Evolutionary conservation across 2,797 vertebrate genomes (phyloP).

Genomic region (Neoniphon sammara): DNA sequence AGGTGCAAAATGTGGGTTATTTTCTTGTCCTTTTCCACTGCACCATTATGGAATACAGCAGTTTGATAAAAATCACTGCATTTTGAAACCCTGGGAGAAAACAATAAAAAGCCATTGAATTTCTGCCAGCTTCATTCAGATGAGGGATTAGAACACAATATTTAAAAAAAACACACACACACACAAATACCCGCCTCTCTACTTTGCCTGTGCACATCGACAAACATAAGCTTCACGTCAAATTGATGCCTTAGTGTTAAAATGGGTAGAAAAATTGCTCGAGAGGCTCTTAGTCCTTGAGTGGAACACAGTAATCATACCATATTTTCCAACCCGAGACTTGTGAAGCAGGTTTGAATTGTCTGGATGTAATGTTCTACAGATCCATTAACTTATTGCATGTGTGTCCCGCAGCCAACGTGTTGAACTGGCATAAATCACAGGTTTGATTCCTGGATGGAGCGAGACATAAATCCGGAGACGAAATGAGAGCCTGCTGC

Average conservation of each 20-base stretch:
- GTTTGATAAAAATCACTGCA: conserved; percentile 3
- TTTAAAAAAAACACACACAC: neutral
- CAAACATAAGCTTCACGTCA: neutral
- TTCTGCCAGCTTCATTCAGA: conserved; percentile 36
- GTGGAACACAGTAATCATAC: conserved; percentile 32
- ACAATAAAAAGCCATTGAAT: conserved; percentile 27
- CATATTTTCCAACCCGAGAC: conserved; percentile 30
- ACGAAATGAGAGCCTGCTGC: conserved; percentile 16
- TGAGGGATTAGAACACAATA: conserved; percentile 29
- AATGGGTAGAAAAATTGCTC: conserved; percentile 18
- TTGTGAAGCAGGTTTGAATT: conserved; percentile 26
- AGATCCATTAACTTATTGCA: conserved; percentile 34
- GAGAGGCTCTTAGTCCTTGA: neutral
- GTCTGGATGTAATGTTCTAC: conserved; percentile 8
- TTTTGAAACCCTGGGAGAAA: conserved; percentile 2
- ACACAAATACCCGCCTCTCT: conserved; percentile 1
- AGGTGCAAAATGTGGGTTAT: neutral
- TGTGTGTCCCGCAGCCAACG: neutral
- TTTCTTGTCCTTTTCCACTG: conserved; percentile 5
- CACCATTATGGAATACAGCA: neutral
- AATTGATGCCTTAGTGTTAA: conserved; percentile 15
- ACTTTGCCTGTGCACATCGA: conserved; percentile 12
- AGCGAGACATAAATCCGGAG: neutral
- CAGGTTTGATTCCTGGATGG: conserved; percentile 5
- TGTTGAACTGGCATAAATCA: conserved; percentile 26